phyloP scores from a whole-genome alignment of 2,888 invertebrate genomes.

The Cremastinae sp. region DNA sequence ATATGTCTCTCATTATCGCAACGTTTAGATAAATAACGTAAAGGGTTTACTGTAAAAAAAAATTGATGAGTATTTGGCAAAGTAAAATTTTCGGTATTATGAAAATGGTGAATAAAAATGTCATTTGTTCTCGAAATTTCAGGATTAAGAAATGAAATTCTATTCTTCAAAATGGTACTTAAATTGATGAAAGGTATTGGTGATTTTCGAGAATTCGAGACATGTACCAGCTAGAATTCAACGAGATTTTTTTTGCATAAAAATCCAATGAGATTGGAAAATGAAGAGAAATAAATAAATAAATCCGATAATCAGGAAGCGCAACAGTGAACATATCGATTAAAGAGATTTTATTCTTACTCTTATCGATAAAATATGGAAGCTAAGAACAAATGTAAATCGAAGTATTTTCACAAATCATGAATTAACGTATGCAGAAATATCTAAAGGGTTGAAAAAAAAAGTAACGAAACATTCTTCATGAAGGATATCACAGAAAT shows the following conservation, averaged over 20 bases:
- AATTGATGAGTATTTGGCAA: neutral
- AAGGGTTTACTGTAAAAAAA: neutral
- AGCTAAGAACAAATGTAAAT: neutral
- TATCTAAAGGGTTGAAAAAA: too few relatives aligned
- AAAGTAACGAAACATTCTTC: too few relatives aligned
- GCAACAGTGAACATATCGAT: slow-evolving; percentile 51
- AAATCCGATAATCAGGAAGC: slow-evolving; percentile 25
- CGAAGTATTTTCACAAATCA: neutral
- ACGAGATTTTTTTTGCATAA: neutral
- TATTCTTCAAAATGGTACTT: slow-evolving; percentile 9
- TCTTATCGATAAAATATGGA: neutral
- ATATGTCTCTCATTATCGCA: neutral
- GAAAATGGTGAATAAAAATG: too few relatives aligned
- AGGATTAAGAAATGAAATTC: neutral
- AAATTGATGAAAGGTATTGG: neutral
- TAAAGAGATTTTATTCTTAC: slow-evolving; percentile 36
- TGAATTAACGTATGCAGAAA: too few relatives aligned
- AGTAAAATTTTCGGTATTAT: neutral
- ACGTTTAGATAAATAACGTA: neutral
- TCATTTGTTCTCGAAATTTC: too few relatives aligned
- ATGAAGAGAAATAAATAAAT: slow-evolving; percentile 25
- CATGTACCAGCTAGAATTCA: neutral
- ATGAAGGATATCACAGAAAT: too few relatives aligned
- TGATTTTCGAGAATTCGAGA: neutral
- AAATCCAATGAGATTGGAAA: slow-evolving; percentile 16